Percentiles rank a stretch among this genome's conserved stretches.
Conservation (phyloP, 2,888 invertebrate species). For the Heliconius hortense region DNA sequence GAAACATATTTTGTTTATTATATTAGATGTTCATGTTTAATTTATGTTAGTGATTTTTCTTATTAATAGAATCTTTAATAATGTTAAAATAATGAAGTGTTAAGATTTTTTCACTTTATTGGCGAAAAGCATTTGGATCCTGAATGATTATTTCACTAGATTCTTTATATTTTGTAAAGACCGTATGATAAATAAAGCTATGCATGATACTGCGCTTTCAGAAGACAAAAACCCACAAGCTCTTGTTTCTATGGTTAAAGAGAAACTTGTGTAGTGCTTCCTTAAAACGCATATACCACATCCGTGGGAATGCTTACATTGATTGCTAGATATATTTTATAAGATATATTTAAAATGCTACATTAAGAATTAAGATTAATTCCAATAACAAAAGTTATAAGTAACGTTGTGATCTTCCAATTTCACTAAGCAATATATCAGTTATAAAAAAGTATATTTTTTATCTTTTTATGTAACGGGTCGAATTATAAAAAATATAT, state of each 20-base stretch:
- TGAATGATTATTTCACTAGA: neutral
- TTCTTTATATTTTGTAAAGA: neutral
- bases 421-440: no score
- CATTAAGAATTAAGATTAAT: neutral
- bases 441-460: no score
- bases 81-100: no score
- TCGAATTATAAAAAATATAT: no score
- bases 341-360: neutral
- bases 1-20: slow-evolving; percentile 23
- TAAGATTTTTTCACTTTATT: no score
- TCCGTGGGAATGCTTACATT: neutral
- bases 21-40: neutral
- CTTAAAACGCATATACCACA: neutral
- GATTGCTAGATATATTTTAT: neutral
- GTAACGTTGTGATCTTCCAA: no score
- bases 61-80: neutral
- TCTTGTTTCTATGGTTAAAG: neutral
- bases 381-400: no score
- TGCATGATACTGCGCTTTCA: neutral
- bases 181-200: neutral
- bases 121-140: neutral
- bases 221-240: neutral
- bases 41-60: neutral
- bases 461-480: no score
- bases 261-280: neutral